Base-by-base conservation (phyloP, 2,888 invertebrate species). In the Eurytoma adleriae region DNA sequence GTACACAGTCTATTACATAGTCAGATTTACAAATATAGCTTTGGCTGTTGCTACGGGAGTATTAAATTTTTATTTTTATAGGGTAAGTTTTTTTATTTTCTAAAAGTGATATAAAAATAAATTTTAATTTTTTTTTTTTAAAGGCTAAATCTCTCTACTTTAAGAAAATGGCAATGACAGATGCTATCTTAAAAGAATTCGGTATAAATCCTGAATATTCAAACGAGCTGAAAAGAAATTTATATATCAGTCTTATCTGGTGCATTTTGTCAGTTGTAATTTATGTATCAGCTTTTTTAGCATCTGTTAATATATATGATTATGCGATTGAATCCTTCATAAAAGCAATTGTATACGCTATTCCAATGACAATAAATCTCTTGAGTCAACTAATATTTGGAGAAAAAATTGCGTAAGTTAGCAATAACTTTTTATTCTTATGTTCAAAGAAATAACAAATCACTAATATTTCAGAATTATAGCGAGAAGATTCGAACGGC, bases 101-200 rank as follows among this genome's bases (percentile, higher is more conserved):
- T 30, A 13, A 30, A 5, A 20, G 18, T 30, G n/a, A 3, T 27
- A 30, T 54, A 40, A 40, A 40, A 10, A 10, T 1, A 40, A 1
- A 40, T 10, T 40, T 40, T 20, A 16, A 40, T 14, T 1, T 13
- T 64, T 62, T 13, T 64, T 62, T 13, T 14, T 3, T 3, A 74
- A 59, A 57, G 40, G 16, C 14, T 24, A 52, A 48, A 62, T 10
- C 52, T 74, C 56, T 52, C 5, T 30, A 1, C 40, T 0, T 40
- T 40, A 72, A 50, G 62, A 78, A 62, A 68, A 56, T 81, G 16
- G 27, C 40, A 0, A 18, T 78, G 12, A 40, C 68, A 3, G 83
- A 83, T 14, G 74, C 73, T 54, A 82, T 79, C 7, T 24, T 82
- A 20, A 61, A 68, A 57, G 12, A 69, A 3, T 77, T 80, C n/a